These are phyloP conservation scores for Arctia plantaginis DNA, from an alignment of 2,888 invertebrate species.

Conservation along the genomic window DNA sequence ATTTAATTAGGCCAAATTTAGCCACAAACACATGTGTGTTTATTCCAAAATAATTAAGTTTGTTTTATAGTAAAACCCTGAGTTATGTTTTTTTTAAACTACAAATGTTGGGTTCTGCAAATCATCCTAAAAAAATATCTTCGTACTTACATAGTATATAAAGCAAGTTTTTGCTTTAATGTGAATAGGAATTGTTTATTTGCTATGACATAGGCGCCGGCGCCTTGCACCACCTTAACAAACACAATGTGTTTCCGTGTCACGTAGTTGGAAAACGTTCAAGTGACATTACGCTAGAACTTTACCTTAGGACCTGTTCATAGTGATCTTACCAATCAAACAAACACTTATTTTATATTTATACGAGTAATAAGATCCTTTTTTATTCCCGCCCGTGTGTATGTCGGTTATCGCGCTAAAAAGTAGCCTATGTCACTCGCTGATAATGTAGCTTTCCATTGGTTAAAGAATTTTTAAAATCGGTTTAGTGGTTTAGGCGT, in stretches of 20 bases:
- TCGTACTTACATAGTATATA: neutral
- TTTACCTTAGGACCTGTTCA: neutral
- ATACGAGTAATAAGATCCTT: no score
- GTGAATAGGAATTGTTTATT: neutral
- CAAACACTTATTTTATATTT: neutral
- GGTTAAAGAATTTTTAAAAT: no score
- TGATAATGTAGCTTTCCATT: no score
- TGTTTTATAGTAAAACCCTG: no score
- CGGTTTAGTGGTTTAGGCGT: no score
- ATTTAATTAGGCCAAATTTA: neutral
- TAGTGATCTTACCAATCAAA: neutral
- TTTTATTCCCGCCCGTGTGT: no score
- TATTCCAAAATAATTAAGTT: no score
- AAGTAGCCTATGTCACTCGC: no score
- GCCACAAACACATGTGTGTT: neutral
- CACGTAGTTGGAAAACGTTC: constrained; percentile 40
- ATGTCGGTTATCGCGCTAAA: no score
- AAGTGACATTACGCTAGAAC: constrained; percentile 15
- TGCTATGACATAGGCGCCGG: constrained; percentile 36
- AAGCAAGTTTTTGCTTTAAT: neutral
- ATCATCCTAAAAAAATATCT: neutral
- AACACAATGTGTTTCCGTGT: constrained; percentile 31
- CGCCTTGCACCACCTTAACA: constrained; percentile 28
- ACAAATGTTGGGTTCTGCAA: neutral
- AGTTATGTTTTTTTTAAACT: no score